Evolutionary conservation across 2,888 invertebrate genomes (phyloP).

Genomic region (Ormyrus pomaceus): DNA sequence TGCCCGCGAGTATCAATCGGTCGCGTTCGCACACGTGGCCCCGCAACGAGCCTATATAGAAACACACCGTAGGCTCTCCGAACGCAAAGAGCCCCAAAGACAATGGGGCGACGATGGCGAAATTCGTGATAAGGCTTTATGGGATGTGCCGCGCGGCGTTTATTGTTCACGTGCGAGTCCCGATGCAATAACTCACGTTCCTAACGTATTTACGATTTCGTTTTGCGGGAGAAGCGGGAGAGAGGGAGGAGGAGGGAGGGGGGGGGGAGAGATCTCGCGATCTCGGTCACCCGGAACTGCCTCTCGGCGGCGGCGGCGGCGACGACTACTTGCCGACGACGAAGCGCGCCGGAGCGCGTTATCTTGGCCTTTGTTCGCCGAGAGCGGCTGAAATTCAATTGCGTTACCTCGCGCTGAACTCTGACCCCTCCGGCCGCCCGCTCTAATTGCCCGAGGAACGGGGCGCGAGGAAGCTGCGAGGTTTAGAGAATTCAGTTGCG

Average conservation of each 20-base stretch:
- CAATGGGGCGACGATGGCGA: conserved; percentile 57
- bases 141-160: conserved; percentile 46
- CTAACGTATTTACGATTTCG: conserved; percentile 43
- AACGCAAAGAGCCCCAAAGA: conserved; percentile 27
- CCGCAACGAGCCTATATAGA: background rate
- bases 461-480: too few relatives aligned
- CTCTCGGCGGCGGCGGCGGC: too few relatives aligned
- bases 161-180: conserved; percentile 55
- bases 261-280: conserved; percentile 50
- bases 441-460: conserved; percentile 1
- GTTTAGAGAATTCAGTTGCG: too few relatives aligned
- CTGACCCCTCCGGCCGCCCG: background rate
- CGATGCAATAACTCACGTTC: conserved; percentile 48
- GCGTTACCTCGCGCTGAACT: background rate
- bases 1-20: too few relatives aligned
- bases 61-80: background rate
- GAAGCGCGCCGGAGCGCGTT: background rate
- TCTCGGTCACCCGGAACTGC: conserved; percentile 71
- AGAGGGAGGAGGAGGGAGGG: background rate
- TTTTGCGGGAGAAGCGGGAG: conserved; percentile 44
- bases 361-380: conserved; percentile 54
- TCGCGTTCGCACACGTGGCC: too few relatives aligned
- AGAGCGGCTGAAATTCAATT: conserved; percentile 3
- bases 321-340: conserved; percentile 35
- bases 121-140: conserved; percentile 59